phyloP scores from a whole-genome alignment of 2,888 invertebrate genomes.

The Cremastinae sp. region DNA sequence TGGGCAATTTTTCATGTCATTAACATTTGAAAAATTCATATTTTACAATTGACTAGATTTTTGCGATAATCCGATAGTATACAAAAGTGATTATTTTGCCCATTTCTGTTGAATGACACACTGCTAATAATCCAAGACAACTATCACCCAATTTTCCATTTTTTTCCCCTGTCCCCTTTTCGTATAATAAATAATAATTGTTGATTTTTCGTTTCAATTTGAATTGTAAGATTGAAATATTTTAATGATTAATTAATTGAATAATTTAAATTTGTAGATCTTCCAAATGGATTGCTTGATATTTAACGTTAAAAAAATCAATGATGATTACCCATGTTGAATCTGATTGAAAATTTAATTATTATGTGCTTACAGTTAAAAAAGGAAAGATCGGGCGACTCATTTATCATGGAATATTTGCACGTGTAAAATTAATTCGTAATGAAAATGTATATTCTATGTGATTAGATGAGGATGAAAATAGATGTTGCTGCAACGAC shows the following conservation, averaged over 20 bases:
- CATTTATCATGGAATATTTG: not conserved
- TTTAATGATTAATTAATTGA: too few species aligned
- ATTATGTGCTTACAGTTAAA: not conserved
- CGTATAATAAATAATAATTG: not conserved
- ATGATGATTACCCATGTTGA: too few species aligned
- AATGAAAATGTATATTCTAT: constrained; percentile 13
- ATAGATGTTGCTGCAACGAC: constrained; percentile 45
- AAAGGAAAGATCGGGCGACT: not conserved
- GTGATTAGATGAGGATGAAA: constrained; percentile 35
- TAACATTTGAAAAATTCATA: not conserved
- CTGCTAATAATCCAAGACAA: not conserved
- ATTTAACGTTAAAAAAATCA: too few species aligned
- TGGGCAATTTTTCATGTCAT: constrained; percentile 1
- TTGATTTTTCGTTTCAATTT: too few species aligned
- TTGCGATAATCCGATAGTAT: not conserved
- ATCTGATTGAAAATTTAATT: not conserved
- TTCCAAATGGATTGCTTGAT: too few species aligned
- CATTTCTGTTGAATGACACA: constrained; percentile 11
- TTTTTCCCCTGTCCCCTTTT: not conserved
- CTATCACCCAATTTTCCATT: not conserved
- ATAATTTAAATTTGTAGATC: too few species aligned
- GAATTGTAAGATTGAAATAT: too few species aligned
- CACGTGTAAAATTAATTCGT: not conserved
- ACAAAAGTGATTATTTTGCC: not conserved
- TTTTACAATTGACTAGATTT: not conserved